phyloP scores from a whole-genome alignment of 1,140 invertebrate genomes.

The Drosophila pandora region DNA sequence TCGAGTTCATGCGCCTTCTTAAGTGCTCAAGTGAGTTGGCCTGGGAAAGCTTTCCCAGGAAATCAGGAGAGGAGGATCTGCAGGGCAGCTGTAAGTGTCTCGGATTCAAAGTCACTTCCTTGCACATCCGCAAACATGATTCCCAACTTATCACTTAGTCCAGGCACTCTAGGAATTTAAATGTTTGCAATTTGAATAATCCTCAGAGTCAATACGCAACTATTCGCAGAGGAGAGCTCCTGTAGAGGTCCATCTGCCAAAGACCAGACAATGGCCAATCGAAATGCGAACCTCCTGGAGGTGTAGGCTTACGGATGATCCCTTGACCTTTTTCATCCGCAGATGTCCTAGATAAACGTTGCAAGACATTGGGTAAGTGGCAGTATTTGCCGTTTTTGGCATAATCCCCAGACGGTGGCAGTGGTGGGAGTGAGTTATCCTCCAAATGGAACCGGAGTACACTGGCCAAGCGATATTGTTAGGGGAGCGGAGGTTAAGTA shows the following conservation, averaged over 20 bases:
- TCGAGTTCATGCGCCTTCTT: constrained; percentile 76
- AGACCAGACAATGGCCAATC: constrained; percentile 18
- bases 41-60: constrained; percentile 73
- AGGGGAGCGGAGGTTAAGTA: constrained; percentile 8
- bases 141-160: constrained; percentile 61
- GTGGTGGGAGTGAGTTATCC: constrained; percentile 50
- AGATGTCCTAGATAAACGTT: constrained; percentile 62
- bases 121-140: constrained; percentile 54
- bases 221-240: constrained; percentile 2
- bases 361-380: constrained; percentile 53
- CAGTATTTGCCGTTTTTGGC: constrained; percentile 36
- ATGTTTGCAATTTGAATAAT: background rate
- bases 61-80: constrained; percentile 50
- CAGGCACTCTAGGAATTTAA: background rate
- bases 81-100: constrained; percentile 65
- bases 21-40: constrained; percentile 76
- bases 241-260: constrained; percentile 34
- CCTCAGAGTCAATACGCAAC: background rate
- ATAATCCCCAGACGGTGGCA: constrained; percentile 20
- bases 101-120: constrained; percentile 44
- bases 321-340: constrained; percentile 62
- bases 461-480: constrained; percentile 25
- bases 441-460: constrained; percentile 15
- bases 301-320: constrained; percentile 60
- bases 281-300: constrained; percentile 47